phyloP scores from a whole-genome alignment of 37 sponge, comb jelly and placozoan genomes.

The Cliona cf. orientalis region DNA sequence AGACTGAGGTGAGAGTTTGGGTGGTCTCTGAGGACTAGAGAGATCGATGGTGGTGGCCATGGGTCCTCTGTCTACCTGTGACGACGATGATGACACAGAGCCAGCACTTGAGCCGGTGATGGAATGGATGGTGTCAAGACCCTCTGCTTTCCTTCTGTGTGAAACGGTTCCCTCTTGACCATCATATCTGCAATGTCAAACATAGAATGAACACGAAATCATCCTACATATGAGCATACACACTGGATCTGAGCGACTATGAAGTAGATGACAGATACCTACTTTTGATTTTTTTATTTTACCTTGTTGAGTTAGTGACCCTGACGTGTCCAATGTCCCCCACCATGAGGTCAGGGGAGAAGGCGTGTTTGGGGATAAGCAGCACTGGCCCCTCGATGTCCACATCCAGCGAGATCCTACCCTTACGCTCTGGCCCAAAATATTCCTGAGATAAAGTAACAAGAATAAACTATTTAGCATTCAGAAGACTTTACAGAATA shows the following conservation, averaged over 20 bases:
- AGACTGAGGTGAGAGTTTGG: conserved; percentile 40
- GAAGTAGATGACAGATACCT: no score
- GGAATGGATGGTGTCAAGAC: background rate
- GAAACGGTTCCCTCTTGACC: conserved; percentile 42
- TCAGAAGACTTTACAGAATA: background rate
- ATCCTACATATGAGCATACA: background rate
- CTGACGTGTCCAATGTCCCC: conserved; percentile 87
- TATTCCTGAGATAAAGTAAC: conserved; percentile 41
- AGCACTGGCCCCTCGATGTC: conserved; percentile 84
- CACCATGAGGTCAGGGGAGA: conserved; percentile 88
- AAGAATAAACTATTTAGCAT: background rate
- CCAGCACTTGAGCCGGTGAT: conserved; percentile 8
- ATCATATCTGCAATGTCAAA: conserved; percentile 25
- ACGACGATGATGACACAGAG: no score
- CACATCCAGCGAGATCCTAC: conserved; percentile 87
- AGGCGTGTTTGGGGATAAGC: conserved; percentile 89
- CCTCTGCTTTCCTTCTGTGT: conserved; percentile 14
- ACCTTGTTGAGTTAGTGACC: conserved; percentile 78
- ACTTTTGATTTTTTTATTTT: background rate
- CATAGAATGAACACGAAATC: background rate
- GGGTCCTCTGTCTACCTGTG: background rate
- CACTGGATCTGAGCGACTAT: background rate
- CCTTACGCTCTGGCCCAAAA: conserved; percentile 80
- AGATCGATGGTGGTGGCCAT: background rate
- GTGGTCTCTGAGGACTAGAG: background rate